Evolutionary conservation across 2,113 vertebrate genomes (phyloP).

Genomic region (Oryzias javanicus): DNA sequence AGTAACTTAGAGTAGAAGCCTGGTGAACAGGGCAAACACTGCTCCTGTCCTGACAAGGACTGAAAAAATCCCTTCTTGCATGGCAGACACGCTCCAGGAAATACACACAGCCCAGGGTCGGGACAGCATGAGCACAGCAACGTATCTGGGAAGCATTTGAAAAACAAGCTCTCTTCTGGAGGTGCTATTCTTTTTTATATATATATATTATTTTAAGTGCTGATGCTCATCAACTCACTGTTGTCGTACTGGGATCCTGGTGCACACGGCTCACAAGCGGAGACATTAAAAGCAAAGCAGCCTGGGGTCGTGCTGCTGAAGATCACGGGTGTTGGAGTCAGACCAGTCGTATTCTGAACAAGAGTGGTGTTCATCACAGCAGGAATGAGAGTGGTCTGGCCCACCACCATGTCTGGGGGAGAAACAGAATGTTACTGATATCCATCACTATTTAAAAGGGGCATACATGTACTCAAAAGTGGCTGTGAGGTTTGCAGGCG

Average conservation of each 20-base stretch:
- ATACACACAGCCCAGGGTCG: conserved; percentile 68
- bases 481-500: background rate
- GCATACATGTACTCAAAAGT: background rate
- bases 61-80: conserved; percentile 81
- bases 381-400: conserved; percentile 74
- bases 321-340: conserved; percentile 52
- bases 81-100: conserved; percentile 69
- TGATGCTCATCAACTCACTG: conserved; percentile 55
- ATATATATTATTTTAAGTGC: background rate
- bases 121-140: conserved; percentile 79
- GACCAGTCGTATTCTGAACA: conserved; percentile 43
- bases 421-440: conserved; percentile 2
- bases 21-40: conserved; percentile 78
- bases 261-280: conserved; percentile 76
- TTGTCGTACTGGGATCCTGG: conserved; percentile 76
- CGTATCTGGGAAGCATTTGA: conserved; percentile 62
- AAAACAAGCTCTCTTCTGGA: background rate
- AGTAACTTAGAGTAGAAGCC: conserved; percentile 82
- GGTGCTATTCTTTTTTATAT: too few species aligned
- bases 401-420: conserved; percentile 66
- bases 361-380: conserved; percentile 63
- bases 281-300: conserved; percentile 78
- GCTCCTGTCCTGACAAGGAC: conserved; percentile 70
- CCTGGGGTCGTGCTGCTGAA: conserved; percentile 57
- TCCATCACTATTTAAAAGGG: background rate